Evolutionary conservation across 2,888 invertebrate species (phyloP), one percentile per base, ranked within the genome.

Genomic region (Nycteola revayana): DNA sequence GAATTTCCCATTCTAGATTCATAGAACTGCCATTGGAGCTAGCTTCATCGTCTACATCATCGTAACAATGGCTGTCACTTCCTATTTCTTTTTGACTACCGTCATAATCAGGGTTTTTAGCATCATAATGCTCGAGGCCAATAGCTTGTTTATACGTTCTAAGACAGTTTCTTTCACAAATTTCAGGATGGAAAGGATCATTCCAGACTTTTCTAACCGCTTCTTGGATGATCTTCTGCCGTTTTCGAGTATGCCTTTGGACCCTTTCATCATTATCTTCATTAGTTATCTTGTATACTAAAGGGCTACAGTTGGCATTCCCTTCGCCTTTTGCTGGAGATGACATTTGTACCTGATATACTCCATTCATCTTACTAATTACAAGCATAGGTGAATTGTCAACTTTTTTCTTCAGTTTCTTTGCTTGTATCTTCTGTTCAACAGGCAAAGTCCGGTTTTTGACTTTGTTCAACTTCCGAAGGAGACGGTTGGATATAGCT

Each of bases 1-100:
- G 78, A 30, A 87, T 66, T 46, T 85, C 85, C 85, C 85, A 87
- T 40, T 87, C 78, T 1, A 81, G 48, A 34, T 78, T 80, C 21
- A 81, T 54, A 0, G 82, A 84, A 34, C 72, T 73, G 25, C 65
- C 68, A n/a, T 69, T 66, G 1, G 82, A 74, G 25, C 55, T 66
- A 1, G 51, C 32, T 21, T 66, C 61, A 1, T 64, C 56, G n/a
- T 69, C 66, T 3, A n/a, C n/a, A n/a, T n/a, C n/a, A n/a, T 60
- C 59, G 46, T 63, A 69, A 1, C 69, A 72, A 42, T 64, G 75
- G 33, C 61, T 51, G 1, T 60, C 53, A 1, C 39, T 38, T 7
- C 38, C 32, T 17, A 47, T 46, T 14, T 50, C 50, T 1, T 56
- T 49, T 0, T 45, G 49, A 24, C 59, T 54, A 21, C 59, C 59